Evolutionary conservation across 2,797 vertebrate genomes (phyloP), one percentile per base, ranked within the genome.

Genomic region (Poeciliopsis gracilis): DNA sequence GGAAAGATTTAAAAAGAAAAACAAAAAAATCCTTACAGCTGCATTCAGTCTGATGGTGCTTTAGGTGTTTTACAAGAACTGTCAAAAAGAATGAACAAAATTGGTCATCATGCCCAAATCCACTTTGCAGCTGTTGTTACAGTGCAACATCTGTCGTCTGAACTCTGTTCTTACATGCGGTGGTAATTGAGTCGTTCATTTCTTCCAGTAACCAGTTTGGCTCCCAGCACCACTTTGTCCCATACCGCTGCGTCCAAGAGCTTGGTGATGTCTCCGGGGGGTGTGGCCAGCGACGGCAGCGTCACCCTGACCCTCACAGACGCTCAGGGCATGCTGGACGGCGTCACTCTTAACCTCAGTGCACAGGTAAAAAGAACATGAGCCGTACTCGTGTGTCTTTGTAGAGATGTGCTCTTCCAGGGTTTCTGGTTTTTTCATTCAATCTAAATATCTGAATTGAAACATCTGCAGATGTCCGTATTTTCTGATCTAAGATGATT

Each of bases 281-380:
- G 95, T 2, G 90, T 98, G 77, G 96, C 94, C 83, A 95, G 93
- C 20, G 98, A 99, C 51, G 97, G 96, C 79, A 98, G 96, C 4
- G 97, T 99, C 71, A 99, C 98, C 0, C 94, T 99, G 61, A 98
- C 98, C 0, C 94, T 99, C 89, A 95, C 98, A 5, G 98, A 99
- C 84, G 96, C 97, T 69, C 97, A 99, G 88, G 96, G 97, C 63
- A 96, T 99, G 96, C 94, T 99, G 87, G 98, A 99, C 75, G 95
- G 97, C 0, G 98, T 99, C 79, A 98, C 98, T 0, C 93, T 99
- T 63, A 99, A 98, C 91, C 90, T 96, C 77, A 95, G 93, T 73
- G 11, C 94, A 72, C 95, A 96, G 94, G 95, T 96, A 86, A 76
- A 15, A 25, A n/a, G 16, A 7, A 33, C 2, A 59, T 41, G 23